phyloP scores from a whole-genome alignment of 2,113 vertebrate genomes.

The Nothocercus julius region DNA sequence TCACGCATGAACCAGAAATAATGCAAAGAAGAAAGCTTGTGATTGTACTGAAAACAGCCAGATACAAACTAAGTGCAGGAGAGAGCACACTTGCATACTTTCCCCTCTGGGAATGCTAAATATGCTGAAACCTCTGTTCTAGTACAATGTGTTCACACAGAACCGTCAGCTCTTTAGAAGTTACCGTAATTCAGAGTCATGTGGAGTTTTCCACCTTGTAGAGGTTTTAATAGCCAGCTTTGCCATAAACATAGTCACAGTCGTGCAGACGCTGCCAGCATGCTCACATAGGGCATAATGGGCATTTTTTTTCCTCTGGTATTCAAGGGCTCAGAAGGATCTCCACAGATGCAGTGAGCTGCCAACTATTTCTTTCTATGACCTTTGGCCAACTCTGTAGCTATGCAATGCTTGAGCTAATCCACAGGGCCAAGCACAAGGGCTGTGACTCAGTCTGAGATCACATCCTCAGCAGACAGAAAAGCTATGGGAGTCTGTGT shows the following conservation, averaged over 20 bases:
- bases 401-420: background rate
- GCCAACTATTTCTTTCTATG: background rate
- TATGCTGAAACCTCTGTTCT: background rate
- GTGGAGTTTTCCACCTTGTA: background rate
- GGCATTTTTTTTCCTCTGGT: background rate
- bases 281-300: background rate
- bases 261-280: background rate
- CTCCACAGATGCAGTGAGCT: background rate
- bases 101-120: no score
- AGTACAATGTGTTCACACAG: background rate
- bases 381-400: background rate
- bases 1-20: background rate
- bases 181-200: background rate
- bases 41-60: background rate
- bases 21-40: background rate
- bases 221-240: background rate
- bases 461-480: background rate
- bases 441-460: background rate
- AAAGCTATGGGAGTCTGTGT: background rate
- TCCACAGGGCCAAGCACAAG: background rate
- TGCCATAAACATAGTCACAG: background rate
- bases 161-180: background rate
- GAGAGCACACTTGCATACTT: background rate
- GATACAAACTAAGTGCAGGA: background rate
- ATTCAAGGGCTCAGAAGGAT: background rate